These are phyloP conservation scores for Diaprepes abbreviatus DNA, from an alignment of 2,888 invertebrate genomes.

Conservation along the genomic window DNA sequence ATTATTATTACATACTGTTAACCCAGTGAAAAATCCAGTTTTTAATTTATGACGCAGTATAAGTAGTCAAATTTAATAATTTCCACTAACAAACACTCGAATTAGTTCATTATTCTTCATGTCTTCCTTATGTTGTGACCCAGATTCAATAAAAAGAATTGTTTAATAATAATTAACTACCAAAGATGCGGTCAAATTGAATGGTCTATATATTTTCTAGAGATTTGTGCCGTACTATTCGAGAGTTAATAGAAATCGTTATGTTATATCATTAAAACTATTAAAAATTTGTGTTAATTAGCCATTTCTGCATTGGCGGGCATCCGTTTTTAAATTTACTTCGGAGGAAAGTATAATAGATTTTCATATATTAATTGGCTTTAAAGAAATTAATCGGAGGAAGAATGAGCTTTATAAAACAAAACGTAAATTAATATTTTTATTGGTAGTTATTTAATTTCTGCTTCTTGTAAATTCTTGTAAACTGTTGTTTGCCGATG, in stretches of 20 bases:
- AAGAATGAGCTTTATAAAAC: too few species aligned
- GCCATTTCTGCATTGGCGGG: constrained; percentile 25
- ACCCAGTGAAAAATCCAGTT: too few species aligned
- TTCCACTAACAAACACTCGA: neutral
- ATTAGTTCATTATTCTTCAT: constrained; percentile 24
- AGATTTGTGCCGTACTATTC: constrained; percentile 50
- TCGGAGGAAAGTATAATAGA: constrained; percentile 23
- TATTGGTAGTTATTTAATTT: too few species aligned
- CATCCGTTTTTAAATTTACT: constrained; percentile 33
- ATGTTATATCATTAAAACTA: constrained; percentile 45
- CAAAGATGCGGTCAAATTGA: constrained; percentile 51
- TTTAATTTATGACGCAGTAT: too few species aligned
- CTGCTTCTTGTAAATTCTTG: too few species aligned
- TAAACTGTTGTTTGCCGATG: too few species aligned
- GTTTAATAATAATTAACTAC: constrained; percentile 39
- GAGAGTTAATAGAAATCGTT: constrained; percentile 43
- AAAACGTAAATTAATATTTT: too few species aligned
- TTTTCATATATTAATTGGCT: constrained; percentile 12
- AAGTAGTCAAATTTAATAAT: neutral
- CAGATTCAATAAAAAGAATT: constrained; percentile 37
- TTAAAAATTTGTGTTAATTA: constrained; percentile 44
- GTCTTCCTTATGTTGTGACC: constrained; percentile 45
- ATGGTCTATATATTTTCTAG: constrained; percentile 55
- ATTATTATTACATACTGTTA: too few species aligned
- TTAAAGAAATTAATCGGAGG: too few species aligned